Percentiles rank a stretch among this genome's conserved stretches.
Evolutionary conservation across 2,797 vertebrate genomes (phyloP).

Genomic region (Trachops cirrhosus): DNA sequence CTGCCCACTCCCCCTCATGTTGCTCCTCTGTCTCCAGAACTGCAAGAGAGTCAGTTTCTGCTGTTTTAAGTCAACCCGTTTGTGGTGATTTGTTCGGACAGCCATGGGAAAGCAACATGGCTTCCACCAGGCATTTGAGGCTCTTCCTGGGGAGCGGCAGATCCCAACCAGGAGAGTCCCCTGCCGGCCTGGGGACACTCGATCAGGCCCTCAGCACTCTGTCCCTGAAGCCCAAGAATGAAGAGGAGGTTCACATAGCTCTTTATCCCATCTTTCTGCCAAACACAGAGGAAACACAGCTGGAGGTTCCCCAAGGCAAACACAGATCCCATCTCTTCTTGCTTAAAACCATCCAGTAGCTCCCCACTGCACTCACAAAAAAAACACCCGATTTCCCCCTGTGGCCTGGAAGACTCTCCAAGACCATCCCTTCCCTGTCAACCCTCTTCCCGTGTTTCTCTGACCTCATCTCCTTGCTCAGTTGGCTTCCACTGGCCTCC

Average conservation of each 20-base stretch:
- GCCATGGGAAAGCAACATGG: neutral
- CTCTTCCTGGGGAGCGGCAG: neutral
- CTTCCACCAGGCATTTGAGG: neutral
- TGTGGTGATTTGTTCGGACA: neutral
- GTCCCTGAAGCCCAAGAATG: neutral
- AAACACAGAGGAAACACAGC: neutral
- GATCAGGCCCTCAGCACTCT: neutral
- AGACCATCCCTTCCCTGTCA: neutral
- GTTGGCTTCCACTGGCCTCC: neutral
- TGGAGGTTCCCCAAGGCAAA: neutral
- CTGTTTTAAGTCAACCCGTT: neutral
- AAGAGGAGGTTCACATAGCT: neutral
- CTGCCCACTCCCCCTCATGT: neutral
- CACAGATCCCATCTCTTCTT: neutral
- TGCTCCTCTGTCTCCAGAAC: neutral
- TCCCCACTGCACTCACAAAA: neutral
- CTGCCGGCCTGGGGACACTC: neutral
- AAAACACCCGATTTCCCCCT: neutral
- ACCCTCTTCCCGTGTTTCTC: neutral
- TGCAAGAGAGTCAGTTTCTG: accelerated
- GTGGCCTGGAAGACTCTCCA: neutral
- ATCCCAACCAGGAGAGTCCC: neutral
- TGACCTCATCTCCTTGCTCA: neutral
- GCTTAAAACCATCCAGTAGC: neutral
- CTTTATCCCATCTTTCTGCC: neutral